Evolutionary conservation across 2,888 invertebrate genomes (phyloP), one percentile per base, ranked within the genome.

Genomic region (Plagiodera versicolora): DNA sequence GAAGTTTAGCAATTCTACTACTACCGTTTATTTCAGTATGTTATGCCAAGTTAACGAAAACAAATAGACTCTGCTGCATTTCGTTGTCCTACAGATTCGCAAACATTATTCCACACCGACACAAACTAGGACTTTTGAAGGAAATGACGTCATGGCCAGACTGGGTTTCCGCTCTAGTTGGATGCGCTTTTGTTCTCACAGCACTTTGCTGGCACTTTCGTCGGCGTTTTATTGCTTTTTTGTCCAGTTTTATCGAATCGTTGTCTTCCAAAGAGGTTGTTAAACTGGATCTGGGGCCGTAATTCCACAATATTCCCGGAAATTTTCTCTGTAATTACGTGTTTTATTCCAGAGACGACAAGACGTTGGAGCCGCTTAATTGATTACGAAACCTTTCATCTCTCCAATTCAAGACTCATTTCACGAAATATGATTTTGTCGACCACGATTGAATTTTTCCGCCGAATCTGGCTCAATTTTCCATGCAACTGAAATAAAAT

Each of bases 41-140:
- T 39, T 4, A n/a, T 14, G 39, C 14, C 39, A 14, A 39, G 39
- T 39, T 14, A 14, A 14, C 39, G 4, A 14, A 3, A 14, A 14
- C 39, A 3, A 39, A 39, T 39, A 54, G 47, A 48, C 44, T 39
- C 6, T n/a, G n/a, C 3, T 24, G 24, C 6, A 24, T 24, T 49
- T 14, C n/a, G 19, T 8, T 44, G 19, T 52, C 44, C 53, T 49
- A 35, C 14, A 51, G 35, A 46, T 32, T 51, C 52, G 49, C 60
- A 32, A 56, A 61, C 56, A 63, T 63, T 62, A 65, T 48, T 28
- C 60, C 48, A 24, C 14, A 53, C 44, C 16, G 53, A 24, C 39
- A 44, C 68, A 67, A 70, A 67, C 68, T 66, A 57, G 64, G 64
- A 67, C 66, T 69, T 69, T 64, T 67, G 65, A 61, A 55, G 69